Conservation (phyloP, 2,888 invertebrate genomes). For the Callyntrura sp. region DNA sequence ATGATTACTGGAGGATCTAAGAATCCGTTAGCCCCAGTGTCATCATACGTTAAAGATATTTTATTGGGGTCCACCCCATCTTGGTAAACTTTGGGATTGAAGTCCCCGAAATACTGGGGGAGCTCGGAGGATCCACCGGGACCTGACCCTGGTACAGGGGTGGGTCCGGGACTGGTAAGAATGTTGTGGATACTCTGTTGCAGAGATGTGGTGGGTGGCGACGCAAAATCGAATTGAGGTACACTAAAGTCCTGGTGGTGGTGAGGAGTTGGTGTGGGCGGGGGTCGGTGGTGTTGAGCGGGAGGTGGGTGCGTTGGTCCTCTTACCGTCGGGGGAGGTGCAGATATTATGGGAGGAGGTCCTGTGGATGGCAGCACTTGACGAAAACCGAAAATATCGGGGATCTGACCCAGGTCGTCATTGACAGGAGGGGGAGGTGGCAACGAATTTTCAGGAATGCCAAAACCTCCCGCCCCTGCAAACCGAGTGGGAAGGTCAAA, state of each 20-base stretch:
- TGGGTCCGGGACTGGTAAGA: constrained; percentile 7
- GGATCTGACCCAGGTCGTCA: constrained; percentile 65
- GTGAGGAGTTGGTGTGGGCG: too few relatives aligned
- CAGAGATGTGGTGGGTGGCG: constrained; percentile 54
- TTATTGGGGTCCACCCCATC: constrained; percentile 59
- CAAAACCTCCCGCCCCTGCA: too few relatives aligned
- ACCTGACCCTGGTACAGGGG: neutral
- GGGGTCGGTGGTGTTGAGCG: neutral
- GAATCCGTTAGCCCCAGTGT: constrained; percentile 62
- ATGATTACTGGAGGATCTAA: constrained; percentile 69
- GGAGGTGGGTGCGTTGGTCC: neutral
- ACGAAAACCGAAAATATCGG: constrained; percentile 67
- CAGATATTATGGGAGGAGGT: constrained; percentile 1
- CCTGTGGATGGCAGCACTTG: constrained; percentile 30
- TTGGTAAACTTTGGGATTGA: constrained; percentile 18
- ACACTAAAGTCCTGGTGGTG: constrained; percentile 30
- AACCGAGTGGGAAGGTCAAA: constrained; percentile 27
- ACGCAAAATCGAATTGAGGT: constrained; percentile 51
- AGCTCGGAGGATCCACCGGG: constrained; percentile 32
- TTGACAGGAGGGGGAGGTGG: constrained; percentile 48
- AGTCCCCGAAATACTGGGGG: constrained; percentile 48
- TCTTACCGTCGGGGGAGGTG: constrained; percentile 44
- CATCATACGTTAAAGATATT: constrained; percentile 72
- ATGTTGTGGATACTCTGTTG: constrained; percentile 61
- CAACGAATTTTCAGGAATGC: neutral